Evolutionary conservation across 2,113 vertebrate species (phyloP), one percentile per base, ranked within the genome.

Genomic region (Mesitornis unicolor): DNA sequence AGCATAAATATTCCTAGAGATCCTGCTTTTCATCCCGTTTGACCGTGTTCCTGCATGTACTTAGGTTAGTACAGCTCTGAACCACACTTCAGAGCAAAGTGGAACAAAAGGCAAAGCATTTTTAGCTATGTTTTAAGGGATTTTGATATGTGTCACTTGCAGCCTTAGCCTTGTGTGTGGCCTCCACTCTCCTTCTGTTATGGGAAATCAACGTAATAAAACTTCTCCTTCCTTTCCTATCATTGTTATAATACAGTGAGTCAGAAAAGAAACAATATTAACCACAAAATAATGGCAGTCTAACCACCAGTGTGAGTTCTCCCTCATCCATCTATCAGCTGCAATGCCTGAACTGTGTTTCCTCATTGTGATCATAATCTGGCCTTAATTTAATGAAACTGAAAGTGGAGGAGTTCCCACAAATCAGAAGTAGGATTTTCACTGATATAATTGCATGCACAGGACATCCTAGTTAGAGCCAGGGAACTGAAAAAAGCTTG

Each of bases 211-310:
- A 31, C 7, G 1, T 63, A 69, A 87, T 79, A 84, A 87, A 91
- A 73, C 42, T 96, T 61, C 63, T 94, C 54, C 71, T 95, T 95
- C 84, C 70, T 42, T 87, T 95, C 67, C 64, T 70, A 42, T 69
- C 67, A 91, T 94, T 97, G 93, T 94, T 93, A 54, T 20, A 93
- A 59, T 65, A 94, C 87, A 93, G 59, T 95, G 91, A 89, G 51
- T 89, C 84, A 90, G 90, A 85, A 96, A 93, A 97, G 68, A 93
- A 96, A 67, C 67, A 87, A 36, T 79, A 83, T 93, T 73, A 87
- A 83, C 75, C 71, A 83, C 75, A 91, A 96, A 87, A 96, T 91
- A 93, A 83, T 93, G 82, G 57, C 50, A 96, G 29, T 43, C 87
- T 43, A 94, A 86, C 54, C 71, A 83, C 53, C 29, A 59, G 42